Conservation (phyloP, 2,113 vertebrate genomes). For the Parus major region DNA sequence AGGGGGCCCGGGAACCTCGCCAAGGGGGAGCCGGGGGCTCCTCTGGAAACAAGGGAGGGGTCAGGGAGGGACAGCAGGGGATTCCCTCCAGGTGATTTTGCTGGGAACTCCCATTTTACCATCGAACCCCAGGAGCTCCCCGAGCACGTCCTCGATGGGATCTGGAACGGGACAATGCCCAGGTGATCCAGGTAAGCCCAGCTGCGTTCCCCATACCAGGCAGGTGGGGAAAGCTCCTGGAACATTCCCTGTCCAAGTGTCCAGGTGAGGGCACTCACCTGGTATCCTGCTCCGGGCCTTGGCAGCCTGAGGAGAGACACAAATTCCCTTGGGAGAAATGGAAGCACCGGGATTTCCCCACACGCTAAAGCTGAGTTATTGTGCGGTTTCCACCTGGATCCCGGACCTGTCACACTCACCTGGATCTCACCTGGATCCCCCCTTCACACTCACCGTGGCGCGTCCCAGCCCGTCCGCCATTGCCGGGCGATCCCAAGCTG, state of each 20-base stretch:
- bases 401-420: background rate
- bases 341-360: background rate
- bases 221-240: background rate
- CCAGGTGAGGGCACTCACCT: background rate
- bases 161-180: background rate
- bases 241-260: background rate
- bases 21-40: background rate
- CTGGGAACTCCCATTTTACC: background rate
- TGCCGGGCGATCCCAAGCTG: background rate
- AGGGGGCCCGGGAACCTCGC: background rate
- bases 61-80: background rate
- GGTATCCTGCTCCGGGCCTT: background rate
- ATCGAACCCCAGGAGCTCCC: background rate
- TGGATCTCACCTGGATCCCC: background rate
- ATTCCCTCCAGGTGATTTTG: background rate
- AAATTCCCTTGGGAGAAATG: background rate
- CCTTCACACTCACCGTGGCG: background rate
- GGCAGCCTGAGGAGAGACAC: background rate
- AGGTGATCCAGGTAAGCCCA: background rate
- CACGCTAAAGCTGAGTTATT: too few relatives aligned
- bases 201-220: background rate
- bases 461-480: background rate
- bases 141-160: background rate
- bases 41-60: background rate
- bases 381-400: background rate